Evolutionary conservation across 2,888 invertebrate species (phyloP).

Genomic region (Sepiola atlantica): DNA sequence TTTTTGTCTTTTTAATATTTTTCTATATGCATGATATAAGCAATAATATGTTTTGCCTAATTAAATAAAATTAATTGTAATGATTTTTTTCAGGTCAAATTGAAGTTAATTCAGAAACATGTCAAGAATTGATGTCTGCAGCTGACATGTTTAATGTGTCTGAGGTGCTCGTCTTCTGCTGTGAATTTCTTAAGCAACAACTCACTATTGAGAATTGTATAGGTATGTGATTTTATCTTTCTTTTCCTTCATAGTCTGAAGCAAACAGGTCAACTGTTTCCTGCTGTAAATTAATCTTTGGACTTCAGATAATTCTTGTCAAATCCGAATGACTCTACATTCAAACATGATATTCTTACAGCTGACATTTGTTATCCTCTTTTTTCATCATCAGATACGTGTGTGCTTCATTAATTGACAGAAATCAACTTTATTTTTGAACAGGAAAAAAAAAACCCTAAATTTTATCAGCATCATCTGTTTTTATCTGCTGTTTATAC

Average conservation of each 20-base stretch:
- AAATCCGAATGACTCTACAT: no score
- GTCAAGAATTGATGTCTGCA: conserved; percentile 90
- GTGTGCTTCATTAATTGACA: no score
- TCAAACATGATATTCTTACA: no score
- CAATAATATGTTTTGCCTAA: background rate
- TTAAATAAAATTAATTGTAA: background rate
- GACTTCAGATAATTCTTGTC: no score
- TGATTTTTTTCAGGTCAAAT: conserved; percentile 64
- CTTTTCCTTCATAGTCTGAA: background rate
- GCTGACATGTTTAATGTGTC: conserved; percentile 93
- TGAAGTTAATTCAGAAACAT: conserved; percentile 81
- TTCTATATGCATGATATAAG: background rate
- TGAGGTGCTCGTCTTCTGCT: conserved; percentile 88
- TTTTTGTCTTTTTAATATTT: background rate
- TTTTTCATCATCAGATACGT: no score
- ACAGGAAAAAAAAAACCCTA: no score
- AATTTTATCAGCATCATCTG: no score
- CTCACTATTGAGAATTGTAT: conserved; percentile 90
- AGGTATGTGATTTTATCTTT: conserved; percentile 80
- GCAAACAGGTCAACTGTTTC: background rate
- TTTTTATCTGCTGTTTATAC: no score
- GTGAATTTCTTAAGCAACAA: conserved; percentile 88
- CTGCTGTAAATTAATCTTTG: background rate
- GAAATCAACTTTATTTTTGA: no score
- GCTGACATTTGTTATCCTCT: no score